Base-by-base conservation (phyloP, 2,113 vertebrate species). In the Chloroceryle aenea region DNA sequence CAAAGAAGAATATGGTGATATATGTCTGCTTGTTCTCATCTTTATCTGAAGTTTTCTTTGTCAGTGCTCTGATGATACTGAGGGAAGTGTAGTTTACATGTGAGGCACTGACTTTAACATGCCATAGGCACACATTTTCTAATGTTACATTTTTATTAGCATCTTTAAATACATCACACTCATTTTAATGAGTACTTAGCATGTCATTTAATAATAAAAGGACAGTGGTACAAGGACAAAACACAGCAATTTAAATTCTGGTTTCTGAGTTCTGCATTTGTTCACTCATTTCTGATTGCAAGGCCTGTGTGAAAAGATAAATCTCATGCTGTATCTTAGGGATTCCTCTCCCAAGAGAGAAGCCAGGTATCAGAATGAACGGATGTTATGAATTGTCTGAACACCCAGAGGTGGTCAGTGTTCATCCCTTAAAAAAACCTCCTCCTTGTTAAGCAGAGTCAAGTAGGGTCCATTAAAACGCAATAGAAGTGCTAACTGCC, bases 311-410 rank as follows among this genome's bases (percentile, higher is more conserved):
- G 32, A 77, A 87, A 93, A 80, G 34, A 66, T 45, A 53, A 59
- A 56, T 50, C 34, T 68, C 8, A 2, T 45, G 17, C 16, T 55
- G 29, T 56, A 77, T 38, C 48, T 34, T 27, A 61, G 26, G 32
- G 23, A 55, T 79, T 89, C 16, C 4, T 76, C 8, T 66, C 43
- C 47, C 23, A 47, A 26, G 43, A 55, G 34, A 66, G 38, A 64
- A 90, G 32, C n/a, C 32, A 21, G 22, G 21, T 71, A 92, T 88
- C 38, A 48, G 68, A 96, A 72, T 69, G 58, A 47, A 84, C 77
- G 12, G 83, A 62, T 67, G 26, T 56, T 75, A 71, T 34, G 22
- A 63, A 71, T 38, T 77, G 29, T 77, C n/a, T 92, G 16, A 69
- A 68, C 27, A 62, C 21, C n/a, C 72, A 77, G 53, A 58, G 53